A percentile compares a stretch with the other conserved stretches of the same genome.
Evolutionary conservation across 1,140 invertebrate genomes (phyloP).

Genomic region (Drosophila rhopaloa): DNA sequence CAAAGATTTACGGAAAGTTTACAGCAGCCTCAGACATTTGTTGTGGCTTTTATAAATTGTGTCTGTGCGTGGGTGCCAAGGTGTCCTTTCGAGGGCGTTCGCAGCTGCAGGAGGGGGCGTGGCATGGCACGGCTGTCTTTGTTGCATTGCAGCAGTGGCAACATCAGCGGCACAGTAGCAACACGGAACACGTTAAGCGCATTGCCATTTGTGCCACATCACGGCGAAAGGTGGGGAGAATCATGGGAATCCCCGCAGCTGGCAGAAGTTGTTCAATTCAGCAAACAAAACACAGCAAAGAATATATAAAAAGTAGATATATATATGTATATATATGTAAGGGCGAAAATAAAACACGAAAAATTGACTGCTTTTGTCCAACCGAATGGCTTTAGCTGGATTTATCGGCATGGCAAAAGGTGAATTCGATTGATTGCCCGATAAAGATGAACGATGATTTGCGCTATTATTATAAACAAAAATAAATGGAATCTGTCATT

Average conservation of each 20-base stretch:
- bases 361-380: slow-evolving; percentile 29
- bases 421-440: slow-evolving; percentile 65
- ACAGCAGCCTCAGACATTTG: slow-evolving; percentile 80
- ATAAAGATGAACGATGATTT: slow-evolving; percentile 63
- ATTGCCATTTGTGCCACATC: slow-evolving; percentile 81
- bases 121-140: slow-evolving; percentile 2
- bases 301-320: neutral
- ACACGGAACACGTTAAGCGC: slow-evolving; percentile 73
- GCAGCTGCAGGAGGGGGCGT: neutral
- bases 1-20: slow-evolving; percentile 78
- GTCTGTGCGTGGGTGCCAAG: slow-evolving; percentile 74
- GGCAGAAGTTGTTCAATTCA: slow-evolving; percentile 63
- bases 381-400: slow-evolving; percentile 44
- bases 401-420: slow-evolving; percentile 22
- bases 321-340: neutral
- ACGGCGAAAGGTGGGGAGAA: slow-evolving; percentile 33
- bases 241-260: slow-evolving; percentile 70
- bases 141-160: slow-evolving; percentile 63
- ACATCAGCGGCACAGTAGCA: slow-evolving; percentile 25
- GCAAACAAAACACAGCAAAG: slow-evolving; percentile 26
- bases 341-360: slow-evolving; percentile 17
- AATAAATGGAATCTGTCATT: neutral
- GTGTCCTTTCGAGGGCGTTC: slow-evolving; percentile 30
- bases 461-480: neutral
- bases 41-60: slow-evolving; percentile 82